These are phyloP conservation scores for Amphibalanus amphitrite DNA, from an alignment of 1,140 invertebrate species.

Conservation along the genomic window DNA sequence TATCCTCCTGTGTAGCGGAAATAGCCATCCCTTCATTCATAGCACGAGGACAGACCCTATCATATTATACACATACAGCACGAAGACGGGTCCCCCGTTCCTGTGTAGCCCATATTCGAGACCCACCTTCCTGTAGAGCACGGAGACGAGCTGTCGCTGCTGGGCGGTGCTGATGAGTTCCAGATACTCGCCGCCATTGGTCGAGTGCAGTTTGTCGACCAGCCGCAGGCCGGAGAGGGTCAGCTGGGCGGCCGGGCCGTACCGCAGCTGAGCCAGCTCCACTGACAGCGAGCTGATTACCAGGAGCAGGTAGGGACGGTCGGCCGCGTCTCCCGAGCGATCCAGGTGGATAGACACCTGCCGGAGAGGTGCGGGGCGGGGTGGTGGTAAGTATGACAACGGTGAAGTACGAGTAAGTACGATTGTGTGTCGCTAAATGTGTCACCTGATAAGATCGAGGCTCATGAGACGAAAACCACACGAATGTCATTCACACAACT, in stretches of 20 bases:
- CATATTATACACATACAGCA: too few relatives aligned
- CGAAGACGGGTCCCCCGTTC: too few relatives aligned
- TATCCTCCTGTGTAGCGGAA: too few relatives aligned
- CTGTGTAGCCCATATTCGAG: constrained; percentile 9
- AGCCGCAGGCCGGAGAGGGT: constrained; percentile 48
- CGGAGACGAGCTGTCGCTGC: constrained; percentile 43
- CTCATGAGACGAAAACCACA: too few relatives aligned
- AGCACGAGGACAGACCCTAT: too few relatives aligned
- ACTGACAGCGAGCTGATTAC: constrained; percentile 46
- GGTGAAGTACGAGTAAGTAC: too few relatives aligned
- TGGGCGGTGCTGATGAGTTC: constrained; percentile 47
- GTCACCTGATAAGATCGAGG: too few relatives aligned
- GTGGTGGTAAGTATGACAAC: too few relatives aligned
- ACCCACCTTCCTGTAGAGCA: constrained; percentile 55
- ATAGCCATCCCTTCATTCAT: too few relatives aligned
- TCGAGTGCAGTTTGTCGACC: constrained; percentile 62
- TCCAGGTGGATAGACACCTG: constrained; percentile 30
- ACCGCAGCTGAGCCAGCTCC: constrained; percentile 57
- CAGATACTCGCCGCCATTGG: constrained; percentile 51
- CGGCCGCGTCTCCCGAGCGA: constrained; percentile 41
- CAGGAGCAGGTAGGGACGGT: constrained; percentile 57
- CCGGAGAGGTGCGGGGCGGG: too few relatives aligned
- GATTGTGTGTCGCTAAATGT: too few relatives aligned
- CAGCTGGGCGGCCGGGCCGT: constrained; percentile 56
- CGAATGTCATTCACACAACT: too few relatives aligned